Evolutionary conservation across 2,797 vertebrate species (phyloP), one percentile per base, ranked within the genome.

Genomic region (Scolopax rusticola): DNA sequence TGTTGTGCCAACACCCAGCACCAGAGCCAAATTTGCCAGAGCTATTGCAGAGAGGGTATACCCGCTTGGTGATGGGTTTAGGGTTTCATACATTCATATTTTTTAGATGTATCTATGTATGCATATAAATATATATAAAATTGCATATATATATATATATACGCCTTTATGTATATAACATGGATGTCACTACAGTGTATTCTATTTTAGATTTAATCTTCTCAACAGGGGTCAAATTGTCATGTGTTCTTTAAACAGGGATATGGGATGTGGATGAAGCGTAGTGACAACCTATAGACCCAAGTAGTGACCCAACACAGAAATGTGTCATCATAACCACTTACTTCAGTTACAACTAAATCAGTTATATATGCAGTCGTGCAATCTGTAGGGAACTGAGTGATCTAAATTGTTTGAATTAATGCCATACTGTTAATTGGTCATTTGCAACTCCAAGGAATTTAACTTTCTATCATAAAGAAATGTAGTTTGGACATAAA

Each of bases 1-100:
- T 95, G 20, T 79, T 90, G 24, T 64, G 68, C 79, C 92, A 94
- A 84, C 78, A 89, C 47, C 32, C 67, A 87, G 40, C 15, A 16
- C 50, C 27, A 16, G 27, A 3, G 5, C 67, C 82, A 85, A 67
- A 36, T 77, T 63, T 90, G 25, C 61, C 65, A 84, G 67, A 73
- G 70, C 16, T 59, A 79, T 94, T 82, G 69, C 48, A 79, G 57
- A 70, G 8, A 9, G 63, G 41, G 8, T 53, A 21, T 33, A 43
- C 15, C 5, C 10, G 84, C 40, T 69, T 79, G n/a, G 6, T 43
- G 23, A 53, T 89, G 40, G 25, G 2, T 60, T 67, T 84, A 65
- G 21, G 5, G 5, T 21, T 57, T 70, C 16, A 14, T 11, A 53
- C 41, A 27, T 27, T 28, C 50, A 11, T 56, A 14, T 32, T 21